Evolutionary conservation across 2,113 vertebrate species (phyloP).

Genomic region (Turnix velox): DNA sequence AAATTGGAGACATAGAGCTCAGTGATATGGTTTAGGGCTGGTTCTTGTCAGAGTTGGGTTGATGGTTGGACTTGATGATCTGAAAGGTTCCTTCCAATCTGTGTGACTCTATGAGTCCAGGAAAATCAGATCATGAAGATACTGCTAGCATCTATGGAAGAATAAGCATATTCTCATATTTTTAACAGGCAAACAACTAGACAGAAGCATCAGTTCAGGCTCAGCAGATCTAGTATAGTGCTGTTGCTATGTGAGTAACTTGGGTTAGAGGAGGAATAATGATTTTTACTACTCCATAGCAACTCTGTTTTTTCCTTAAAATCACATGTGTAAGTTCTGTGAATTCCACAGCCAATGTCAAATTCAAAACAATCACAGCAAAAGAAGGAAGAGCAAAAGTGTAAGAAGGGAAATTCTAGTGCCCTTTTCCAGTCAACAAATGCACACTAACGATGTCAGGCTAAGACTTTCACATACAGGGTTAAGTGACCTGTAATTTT

Average conservation of each 20-base stretch:
- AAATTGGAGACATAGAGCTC: too few relatives aligned
- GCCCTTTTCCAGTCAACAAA: not conserved
- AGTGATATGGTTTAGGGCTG: too few relatives aligned
- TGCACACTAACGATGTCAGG: not conserved
- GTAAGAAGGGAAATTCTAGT: not conserved
- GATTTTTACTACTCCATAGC: conserved; percentile 10
- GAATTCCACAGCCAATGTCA: not conserved
- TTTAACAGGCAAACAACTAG: not conserved
- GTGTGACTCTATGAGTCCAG: not conserved
- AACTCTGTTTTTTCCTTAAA: conserved; percentile 22
- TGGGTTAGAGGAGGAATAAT: not conserved
- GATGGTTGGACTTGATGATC: too few relatives aligned
- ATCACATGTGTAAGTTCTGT: not conserved
- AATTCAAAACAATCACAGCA: not conserved
- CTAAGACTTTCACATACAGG: not conserved
- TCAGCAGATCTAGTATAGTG: not conserved
- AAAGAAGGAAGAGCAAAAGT: not conserved
- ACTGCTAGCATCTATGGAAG: not conserved
- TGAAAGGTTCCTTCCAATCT: too few relatives aligned
- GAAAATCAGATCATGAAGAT: not conserved
- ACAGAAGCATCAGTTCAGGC: not conserved
- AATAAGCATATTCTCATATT: not conserved
- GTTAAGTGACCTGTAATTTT: not conserved
- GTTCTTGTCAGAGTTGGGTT: too few relatives aligned
- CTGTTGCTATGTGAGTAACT: conserved; percentile 45